Base-by-base conservation (phyloP, 64 coral and sea anemone species). In the Actinia equina region DNA sequence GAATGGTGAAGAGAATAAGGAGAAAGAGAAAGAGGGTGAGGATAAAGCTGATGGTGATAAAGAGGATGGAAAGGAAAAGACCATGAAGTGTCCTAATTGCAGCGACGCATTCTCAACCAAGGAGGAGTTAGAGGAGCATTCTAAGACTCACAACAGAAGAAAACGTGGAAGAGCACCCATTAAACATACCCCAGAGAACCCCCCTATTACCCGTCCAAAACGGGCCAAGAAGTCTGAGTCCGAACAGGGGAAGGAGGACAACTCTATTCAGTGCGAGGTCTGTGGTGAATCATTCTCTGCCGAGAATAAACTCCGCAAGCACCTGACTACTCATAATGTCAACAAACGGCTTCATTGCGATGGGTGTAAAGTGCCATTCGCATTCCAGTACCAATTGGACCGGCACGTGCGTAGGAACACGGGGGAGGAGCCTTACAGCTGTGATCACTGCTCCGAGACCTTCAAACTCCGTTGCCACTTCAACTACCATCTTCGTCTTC, bases 311-410 rank as follows among this genome's bases (percentile, higher is more conserved):
- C 83, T 85, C 20, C 49, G 83, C 5, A 85, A 85, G 45, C 83
- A 85, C 45, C 55, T 85, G 2, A 60, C 83, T 5, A 60, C 83
- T 58, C 83, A 85, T 20, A 85, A 85, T 41, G 83, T 85, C 17
- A 63, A 85, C 12, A 85, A 85, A 60, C 17, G 83, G 19, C 55
- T 85, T 1, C 83, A 85, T 18, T 85, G 83, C 62, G 83, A 85
- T 85, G 83, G 83, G 0, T 85, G 83, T 41, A 85, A 85, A 45
- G 83, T 85, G 1, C 53, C 83, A 3, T 85, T 85, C 26, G 83
- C 83, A 7, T 85, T 85, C 83, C 83, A 85, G 59, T 85, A 62
- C 83, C 83, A 85, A 26, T 22, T 85, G 25, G 83, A 85, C 18
- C 27, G 26, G 6, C 83, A 85, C 56, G 20, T 63, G 20, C 59